Base-by-base conservation (phyloP, 2,888 invertebrate species). In the Stenodera caucasica region DNA sequence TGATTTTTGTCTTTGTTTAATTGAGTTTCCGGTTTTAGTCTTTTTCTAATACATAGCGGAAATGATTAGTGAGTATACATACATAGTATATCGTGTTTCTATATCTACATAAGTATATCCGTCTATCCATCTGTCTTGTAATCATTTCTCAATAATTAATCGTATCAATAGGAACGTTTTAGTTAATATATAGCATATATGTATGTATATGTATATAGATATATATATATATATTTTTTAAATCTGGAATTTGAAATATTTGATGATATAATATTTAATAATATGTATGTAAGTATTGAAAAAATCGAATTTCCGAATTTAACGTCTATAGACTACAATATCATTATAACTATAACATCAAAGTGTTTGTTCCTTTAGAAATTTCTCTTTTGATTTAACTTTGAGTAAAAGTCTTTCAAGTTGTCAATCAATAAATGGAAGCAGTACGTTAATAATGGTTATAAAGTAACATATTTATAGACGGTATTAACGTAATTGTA, bases 31-130 rank as follows among this genome's bases (percentile, higher is more conserved):
- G 45, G 45, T 21, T 45, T 5, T 45, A 21, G 11, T 45, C 8
- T 40, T n/a, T n/a, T n/a, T n/a, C 37, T 40, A n/a, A 21, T 45
- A 18, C 45, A 21, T 45, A 45, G 5, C 45, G 45, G 45, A 45
- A 45, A 45, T 45, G 18, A 45, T 45, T 45, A 45, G 21, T 45
- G 45, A n/a, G n/a, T n/a, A n/a, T n/a, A n/a, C n/a, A n/a, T n/a
- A n/a, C n/a, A n/a, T n/a, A n/a, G n/a, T n/a, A n/a, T 12, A 45
- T 45, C 45, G 15, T 45, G 11, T 4, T 45, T 11, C 45, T 21
- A 45, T 45, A 45, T 45, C 45, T 21, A 45, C 7, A 26, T 26
- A 3, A 3, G 26, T 26, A 3, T 21, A 45, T 45, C 45, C 21
- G 21, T 40, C 14, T 9, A 5, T 14, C 35, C 11, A 40, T 18